Conservation (phyloP, 2,797 vertebrate species). For the Alosa sapidissima region DNA sequence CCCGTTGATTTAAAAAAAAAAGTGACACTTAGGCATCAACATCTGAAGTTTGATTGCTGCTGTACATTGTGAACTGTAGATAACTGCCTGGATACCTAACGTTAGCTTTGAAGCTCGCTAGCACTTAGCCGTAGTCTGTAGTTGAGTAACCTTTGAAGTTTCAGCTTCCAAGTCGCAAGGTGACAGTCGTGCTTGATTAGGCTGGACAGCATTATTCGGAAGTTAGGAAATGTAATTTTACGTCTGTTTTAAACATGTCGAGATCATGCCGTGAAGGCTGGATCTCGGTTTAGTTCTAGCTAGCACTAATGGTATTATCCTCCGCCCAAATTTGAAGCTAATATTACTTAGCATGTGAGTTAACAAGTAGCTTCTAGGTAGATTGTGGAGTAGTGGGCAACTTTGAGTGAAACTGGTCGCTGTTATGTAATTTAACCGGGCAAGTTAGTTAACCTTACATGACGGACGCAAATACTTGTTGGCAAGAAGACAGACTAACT, state of each 20-base stretch:
- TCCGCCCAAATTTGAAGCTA: conserved; percentile 6
- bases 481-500: not conserved
- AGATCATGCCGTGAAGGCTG: not conserved
- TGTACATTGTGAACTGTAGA: not conserved
- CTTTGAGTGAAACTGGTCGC: not conserved
- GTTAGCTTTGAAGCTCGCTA: not conserved
- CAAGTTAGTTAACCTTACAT: too few relatives aligned
- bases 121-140: not conserved
- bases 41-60: not conserved
- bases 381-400: not conserved
- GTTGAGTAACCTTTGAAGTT: conserved; percentile 6
- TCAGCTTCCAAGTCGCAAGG: not conserved
- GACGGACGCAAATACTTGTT: too few relatives aligned
- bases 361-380: not conserved
- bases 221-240: not conserved
- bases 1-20: not conserved
- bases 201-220: not conserved
- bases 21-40: not conserved
- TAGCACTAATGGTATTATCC: not conserved
- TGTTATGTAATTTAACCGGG: not conserved
- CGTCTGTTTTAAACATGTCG: not conserved
- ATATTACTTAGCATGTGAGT: not conserved
- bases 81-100: not conserved
- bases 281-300: not conserved
- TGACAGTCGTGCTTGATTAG: not conserved